These are phyloP conservation scores for Neogobius melanostomus DNA, from an alignment of 2,113 vertebrate species.

Conservation along the genomic window DNA sequence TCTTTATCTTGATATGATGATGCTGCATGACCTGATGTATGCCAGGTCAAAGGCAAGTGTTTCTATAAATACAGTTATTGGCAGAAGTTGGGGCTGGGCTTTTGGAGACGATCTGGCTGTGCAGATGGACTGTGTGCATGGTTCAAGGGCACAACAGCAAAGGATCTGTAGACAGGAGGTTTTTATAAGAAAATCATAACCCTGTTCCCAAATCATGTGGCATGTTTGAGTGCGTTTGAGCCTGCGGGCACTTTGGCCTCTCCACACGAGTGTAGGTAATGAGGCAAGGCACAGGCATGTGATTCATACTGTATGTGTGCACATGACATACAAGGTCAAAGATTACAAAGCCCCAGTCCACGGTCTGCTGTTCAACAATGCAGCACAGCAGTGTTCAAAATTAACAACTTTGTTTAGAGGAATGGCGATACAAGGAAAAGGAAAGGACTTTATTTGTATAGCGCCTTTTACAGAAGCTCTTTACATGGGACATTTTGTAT, in stretches of 20 bases:
- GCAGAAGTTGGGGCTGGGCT: constrained; percentile 38
- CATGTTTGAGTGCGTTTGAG: constrained; percentile 15
- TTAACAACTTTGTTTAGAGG: background rate
- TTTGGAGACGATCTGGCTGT: constrained; percentile 28
- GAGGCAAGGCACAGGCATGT: constrained; percentile 23
- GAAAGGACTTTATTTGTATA: too few relatives aligned
- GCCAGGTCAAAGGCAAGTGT: constrained; percentile 14
- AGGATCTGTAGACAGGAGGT: constrained; percentile 30
- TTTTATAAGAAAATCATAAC: constrained; percentile 28
- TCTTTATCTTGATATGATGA: constrained; percentile 10
- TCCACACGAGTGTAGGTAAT: constrained; percentile 44
- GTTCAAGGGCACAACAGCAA: constrained; percentile 64
- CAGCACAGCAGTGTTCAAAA: constrained; percentile 9
- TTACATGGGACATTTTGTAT: too few relatives aligned
- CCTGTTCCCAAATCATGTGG: constrained; percentile 10
- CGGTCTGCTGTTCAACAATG: constrained; percentile 13
- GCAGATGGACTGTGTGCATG: constrained; percentile 49
- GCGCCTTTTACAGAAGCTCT: too few relatives aligned
- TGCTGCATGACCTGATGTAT: constrained; percentile 7
- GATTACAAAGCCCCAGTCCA: constrained; percentile 1
- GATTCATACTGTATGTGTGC: constrained; percentile 34
- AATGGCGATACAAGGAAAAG: too few relatives aligned
- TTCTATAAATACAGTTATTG: constrained; percentile 61
- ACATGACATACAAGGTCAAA: constrained; percentile 40
- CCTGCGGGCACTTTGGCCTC: constrained; percentile 16